Conservation (phyloP, 2,888 invertebrate genomes). For the Orthosia cruda region DNA sequence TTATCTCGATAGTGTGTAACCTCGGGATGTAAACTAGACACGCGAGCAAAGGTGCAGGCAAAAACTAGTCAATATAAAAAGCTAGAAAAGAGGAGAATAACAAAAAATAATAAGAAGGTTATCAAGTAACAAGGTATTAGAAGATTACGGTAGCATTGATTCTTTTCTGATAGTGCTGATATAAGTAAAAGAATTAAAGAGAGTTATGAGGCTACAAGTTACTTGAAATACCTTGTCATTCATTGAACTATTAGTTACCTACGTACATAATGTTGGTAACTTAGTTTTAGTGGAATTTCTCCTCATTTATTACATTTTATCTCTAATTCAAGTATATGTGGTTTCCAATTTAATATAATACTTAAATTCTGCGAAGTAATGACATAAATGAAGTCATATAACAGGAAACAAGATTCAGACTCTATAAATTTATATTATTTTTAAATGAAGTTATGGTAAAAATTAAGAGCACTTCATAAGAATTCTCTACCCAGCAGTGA, state of each 20-base stretch:
- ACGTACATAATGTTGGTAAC: background rate
- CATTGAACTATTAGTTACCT: background rate
- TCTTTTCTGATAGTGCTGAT: slow-evolving; percentile 1
- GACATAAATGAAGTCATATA: slow-evolving; percentile 7
- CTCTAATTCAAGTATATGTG: background rate
- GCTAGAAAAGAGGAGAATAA: too few species aligned
- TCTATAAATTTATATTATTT: background rate
- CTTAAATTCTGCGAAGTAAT: background rate
- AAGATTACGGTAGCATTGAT: slow-evolving; percentile 1
- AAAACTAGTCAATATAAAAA: background rate
- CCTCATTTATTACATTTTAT: background rate
- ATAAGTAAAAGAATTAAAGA: too few species aligned
- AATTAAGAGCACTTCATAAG: background rate
- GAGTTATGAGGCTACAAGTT: background rate
- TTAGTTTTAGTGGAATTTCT: slow-evolving; percentile 10
- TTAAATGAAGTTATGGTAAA: background rate
- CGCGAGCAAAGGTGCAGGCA: too few species aligned
- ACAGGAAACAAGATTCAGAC: background rate
- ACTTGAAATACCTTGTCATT: background rate
- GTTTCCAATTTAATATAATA: background rate
- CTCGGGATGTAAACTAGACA: too few species aligned
- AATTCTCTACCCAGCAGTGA: background rate
- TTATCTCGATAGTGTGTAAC: too few species aligned
- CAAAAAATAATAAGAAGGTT: too few species aligned
- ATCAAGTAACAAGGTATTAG: background rate